Base-by-base conservation (phyloP, 2,797 vertebrate species). In the Loris lydekkerianus region DNA sequence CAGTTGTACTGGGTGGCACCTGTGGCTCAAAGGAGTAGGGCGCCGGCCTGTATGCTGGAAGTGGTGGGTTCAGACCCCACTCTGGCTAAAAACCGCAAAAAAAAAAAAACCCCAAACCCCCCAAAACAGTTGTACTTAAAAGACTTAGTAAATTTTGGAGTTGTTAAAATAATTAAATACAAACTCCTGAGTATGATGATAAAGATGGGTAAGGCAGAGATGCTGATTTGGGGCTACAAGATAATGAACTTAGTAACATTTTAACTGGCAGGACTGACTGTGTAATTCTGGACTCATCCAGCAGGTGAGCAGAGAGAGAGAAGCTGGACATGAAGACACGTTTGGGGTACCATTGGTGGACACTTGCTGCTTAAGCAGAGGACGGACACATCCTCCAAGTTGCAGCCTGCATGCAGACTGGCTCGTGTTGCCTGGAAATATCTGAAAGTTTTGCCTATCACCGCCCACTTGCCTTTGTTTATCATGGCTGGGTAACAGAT, bases 311-410 rank as follows among this genome's bases (percentile, higher is more conserved):
- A n/a, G 61, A 46, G 58, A 49, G 0, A 84, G 63, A 27, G 60
- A 77, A 27, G 18, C 1, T 0, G 0, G 13, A 7, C 7, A 8
- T 5, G 37, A 34, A 56, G 53, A 60, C 11, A 23, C 15, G 18
- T 58, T 29, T 1, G n/a, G n/a, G 43, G 56, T 5, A 13, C 13
- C 21, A 20, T n/a, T 11, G 6, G 31, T 18, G 40, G 81, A 67
- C 2, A 2, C 17, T 25, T 56, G 7, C 20, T 53, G 23, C 18
- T 23, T 17, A 70, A 37, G 27, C 31, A 34, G 15, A 80, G 5
- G 20, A 18, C 4, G 7, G 31, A 60, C 1, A 10, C 5, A 9
- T 2, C 25, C 65, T 34, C 18, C 3, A 15, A 8, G 31, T 53
- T 53, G 40, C 31, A 46, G 29, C 56, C 29, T 7, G 23, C 27